phyloP scores from a whole-genome alignment of 2,113 vertebrate species.

The Hylia prasina region DNA sequence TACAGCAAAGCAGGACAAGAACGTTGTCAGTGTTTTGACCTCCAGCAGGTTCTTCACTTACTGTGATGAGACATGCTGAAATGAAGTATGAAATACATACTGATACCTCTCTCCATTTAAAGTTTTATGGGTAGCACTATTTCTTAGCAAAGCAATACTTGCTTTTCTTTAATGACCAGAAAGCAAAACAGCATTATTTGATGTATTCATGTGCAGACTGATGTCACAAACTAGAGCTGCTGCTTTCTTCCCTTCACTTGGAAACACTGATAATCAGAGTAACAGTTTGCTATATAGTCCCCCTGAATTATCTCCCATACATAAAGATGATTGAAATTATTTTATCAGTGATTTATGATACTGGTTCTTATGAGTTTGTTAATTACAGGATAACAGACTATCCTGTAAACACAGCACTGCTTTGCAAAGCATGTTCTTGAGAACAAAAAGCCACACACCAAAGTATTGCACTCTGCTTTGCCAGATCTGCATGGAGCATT shows the following conservation, averaged over 20 bases:
- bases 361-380: not conserved
- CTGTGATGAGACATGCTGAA: not conserved
- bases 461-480: not conserved
- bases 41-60: not conserved
- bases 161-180: not conserved
- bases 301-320: not conserved
- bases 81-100: not conserved
- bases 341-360: not conserved
- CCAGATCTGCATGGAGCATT: not conserved
- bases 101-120: not conserved
- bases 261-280: not conserved
- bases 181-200: not conserved
- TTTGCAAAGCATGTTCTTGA: not conserved
- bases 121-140: not conserved
- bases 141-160: not conserved
- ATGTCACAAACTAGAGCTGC: not conserved
- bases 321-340: not conserved
- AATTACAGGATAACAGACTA: not conserved
- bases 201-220: not conserved
- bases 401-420: not conserved
- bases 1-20: not conserved
- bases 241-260: not conserved
- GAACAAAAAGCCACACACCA: not conserved
- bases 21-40: not conserved
- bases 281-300: not conserved